A percentile compares a stretch with the other conserved stretches of the same genome.
Evolutionary conservation across 1,140 invertebrate species (phyloP).

Genomic region (Nomia melanderi): DNA sequence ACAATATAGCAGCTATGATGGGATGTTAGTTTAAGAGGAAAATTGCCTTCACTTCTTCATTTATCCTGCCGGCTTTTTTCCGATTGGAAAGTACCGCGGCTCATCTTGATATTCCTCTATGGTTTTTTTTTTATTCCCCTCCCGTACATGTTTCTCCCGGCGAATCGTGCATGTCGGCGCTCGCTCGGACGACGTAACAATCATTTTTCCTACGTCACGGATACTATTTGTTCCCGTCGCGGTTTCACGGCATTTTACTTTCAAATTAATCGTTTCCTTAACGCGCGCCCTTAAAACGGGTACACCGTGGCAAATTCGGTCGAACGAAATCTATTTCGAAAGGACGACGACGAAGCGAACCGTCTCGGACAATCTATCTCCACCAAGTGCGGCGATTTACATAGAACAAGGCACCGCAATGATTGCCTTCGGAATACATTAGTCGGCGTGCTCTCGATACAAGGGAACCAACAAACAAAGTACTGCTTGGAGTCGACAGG

Average conservation of each 20-base stretch:
- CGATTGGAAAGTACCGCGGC: neutral
- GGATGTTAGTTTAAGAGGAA: neutral
- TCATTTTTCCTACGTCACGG: neutral
- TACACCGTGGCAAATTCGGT: constrained; percentile 14
- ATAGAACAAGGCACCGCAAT: constrained; percentile 69
- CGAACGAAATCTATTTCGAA: constrained; percentile 46
- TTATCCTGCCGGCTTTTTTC: neutral
- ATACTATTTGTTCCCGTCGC: neutral
- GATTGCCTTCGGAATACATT: constrained; percentile 66
- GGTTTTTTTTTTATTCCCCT: no score
- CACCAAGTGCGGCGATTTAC: constrained; percentile 60
- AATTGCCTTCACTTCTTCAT: neutral
- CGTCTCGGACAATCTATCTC: constrained; percentile 57
- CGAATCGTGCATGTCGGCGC: neutral
- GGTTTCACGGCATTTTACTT: neutral
- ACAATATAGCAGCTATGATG: neutral
- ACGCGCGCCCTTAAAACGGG: neutral
- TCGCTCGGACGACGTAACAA: neutral
- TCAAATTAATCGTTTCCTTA: constrained; percentile 5
- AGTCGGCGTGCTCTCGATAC: constrained; percentile 51
- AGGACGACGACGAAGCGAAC: constrained; percentile 19
- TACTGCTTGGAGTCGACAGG: constrained; percentile 1
- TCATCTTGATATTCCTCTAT: neutral
- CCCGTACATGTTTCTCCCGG: neutral
- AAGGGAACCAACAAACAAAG: constrained; percentile 36